Evolutionary conservation across 2,113 vertebrate species (phyloP), one percentile per base, ranked within the genome.

Genomic region (Odocoileus virginianus): DNA sequence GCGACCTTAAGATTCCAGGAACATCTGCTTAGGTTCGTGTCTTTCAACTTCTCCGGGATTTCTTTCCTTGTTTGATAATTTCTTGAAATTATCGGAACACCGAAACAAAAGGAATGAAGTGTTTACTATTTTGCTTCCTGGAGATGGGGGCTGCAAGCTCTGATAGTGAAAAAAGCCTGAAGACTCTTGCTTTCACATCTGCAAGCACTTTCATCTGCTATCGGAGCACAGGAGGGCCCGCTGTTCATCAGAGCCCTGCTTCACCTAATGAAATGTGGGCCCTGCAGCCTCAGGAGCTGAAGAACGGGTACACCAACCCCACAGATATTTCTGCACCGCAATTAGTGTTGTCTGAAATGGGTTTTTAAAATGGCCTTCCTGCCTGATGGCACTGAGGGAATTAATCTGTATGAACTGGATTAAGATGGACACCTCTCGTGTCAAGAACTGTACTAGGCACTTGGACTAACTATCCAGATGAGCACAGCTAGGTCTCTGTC

Each of bases 111-210:
- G 96, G 93, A 98, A 97, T 94, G 96, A 98, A 96, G 96, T 98
- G 98, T 98, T 98, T 98, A 98, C 98, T 97, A 97, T 87, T 97
- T 97, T 94, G 95, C 97, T 98, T 98, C 98, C 98, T 98, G 98
- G 97, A 98, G 97, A 98, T 96, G 97, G 87, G 84, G 87, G 97
- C 97, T 98, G 98, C 64, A 90, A 93, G 96, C 98, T 93, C 95
- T 91, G 98, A 98, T 97, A 98, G 98, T 92, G 96, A 95, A 96
- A 97, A 91, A 90, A 95, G 96, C 78, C 91, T 60, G 76, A 92
- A 96, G 92, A 91, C 79, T 95, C 96, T 95, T 57, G 96, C 95
- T 97, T 97, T 97, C 97, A 97, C 98, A 98, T 98, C 97, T 98
- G 98, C 93, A 98, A 97, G 89, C 90, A 97, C 95, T 98, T 97